phyloP scores from a whole-genome alignment of 2,797 vertebrate genomes.

The Echiichthys vipera region DNA sequence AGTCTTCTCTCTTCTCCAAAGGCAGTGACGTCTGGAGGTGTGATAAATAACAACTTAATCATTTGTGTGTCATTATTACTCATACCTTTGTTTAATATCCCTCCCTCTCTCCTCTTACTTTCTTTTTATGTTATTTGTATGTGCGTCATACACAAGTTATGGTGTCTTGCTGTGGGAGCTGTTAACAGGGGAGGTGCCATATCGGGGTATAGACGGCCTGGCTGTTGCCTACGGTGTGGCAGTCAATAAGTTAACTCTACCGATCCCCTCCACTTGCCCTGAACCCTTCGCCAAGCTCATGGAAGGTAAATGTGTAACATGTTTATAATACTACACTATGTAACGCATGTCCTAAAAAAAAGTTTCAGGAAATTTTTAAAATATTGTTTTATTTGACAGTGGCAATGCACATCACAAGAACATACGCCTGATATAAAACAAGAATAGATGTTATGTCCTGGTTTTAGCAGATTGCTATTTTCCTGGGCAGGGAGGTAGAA shows the following conservation, averaged over 20 bases:
- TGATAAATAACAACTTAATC: background rate
- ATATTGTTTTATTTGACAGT: background rate
- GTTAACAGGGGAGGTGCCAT: slow-evolving; percentile 95
- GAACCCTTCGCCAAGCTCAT: slow-evolving; percentile 96
- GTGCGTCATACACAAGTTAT: slow-evolving; percentile 82
- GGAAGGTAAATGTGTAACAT: slow-evolving; percentile 87
- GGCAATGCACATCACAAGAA: too few relatives aligned
- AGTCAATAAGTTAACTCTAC: slow-evolving; percentile 95
- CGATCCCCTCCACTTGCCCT: slow-evolving; percentile 95
- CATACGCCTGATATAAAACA: too few relatives aligned
- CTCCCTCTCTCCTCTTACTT: background rate
- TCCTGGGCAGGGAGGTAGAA: too few relatives aligned
- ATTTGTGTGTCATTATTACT: background rate
- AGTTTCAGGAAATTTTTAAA: background rate
- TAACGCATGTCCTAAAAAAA: background rate
- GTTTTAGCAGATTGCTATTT: too few relatives aligned
- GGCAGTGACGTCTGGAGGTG: slow-evolving; percentile 98
- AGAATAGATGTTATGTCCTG: too few relatives aligned
- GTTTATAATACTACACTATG: background rate
- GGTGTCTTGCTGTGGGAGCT: slow-evolving; percentile 97
- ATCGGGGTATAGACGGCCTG: slow-evolving; percentile 95
- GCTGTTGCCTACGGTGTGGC: slow-evolving; percentile 96
- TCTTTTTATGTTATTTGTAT: background rate
- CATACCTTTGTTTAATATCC: background rate
- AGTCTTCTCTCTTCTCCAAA: slow-evolving; percentile 96